Conservation (phyloP, 2,797 vertebrate species). For the Selene dorsalis region DNA sequence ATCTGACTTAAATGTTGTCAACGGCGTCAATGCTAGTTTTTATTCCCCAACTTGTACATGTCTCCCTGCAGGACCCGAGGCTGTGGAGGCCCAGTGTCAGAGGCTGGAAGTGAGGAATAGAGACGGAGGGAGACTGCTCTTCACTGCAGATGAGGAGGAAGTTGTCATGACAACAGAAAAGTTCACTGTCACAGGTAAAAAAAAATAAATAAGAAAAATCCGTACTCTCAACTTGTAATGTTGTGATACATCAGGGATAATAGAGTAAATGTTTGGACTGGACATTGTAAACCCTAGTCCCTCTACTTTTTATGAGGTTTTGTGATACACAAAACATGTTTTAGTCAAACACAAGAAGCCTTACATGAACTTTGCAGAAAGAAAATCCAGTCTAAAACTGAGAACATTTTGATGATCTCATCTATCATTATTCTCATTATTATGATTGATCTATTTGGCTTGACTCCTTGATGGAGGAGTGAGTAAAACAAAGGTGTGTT, state of each 20-base stretch:
- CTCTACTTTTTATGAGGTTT: too few relatives aligned
- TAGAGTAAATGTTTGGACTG: not conserved
- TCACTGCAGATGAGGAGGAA: slow-evolving; percentile 91
- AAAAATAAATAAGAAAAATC: slow-evolving; percentile 20
- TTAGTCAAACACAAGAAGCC: too few relatives aligned
- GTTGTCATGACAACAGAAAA: slow-evolving; percentile 90
- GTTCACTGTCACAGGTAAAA: slow-evolving; percentile 90
- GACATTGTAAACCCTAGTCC: too few relatives aligned
- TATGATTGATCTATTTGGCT: not conserved
- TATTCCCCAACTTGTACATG: not conserved
- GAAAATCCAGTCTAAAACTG: too few relatives aligned
- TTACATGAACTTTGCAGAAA: too few relatives aligned
- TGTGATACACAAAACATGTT: too few relatives aligned
- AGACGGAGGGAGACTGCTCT: slow-evolving; percentile 85
- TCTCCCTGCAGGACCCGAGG: slow-evolving; percentile 84
- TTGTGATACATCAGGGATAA: not conserved
- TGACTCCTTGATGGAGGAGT: not conserved
- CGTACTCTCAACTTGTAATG: not conserved
- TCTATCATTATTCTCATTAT: not conserved
- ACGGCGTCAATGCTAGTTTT: not conserved
- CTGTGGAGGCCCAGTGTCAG: slow-evolving; percentile 92
- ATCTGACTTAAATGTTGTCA: not conserved
- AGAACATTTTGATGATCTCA: too few relatives aligned
- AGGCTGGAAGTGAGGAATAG: slow-evolving; percentile 90
- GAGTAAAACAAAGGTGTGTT: not conserved